A percentile compares a stretch with the other conserved stretches of the same genome.
Conservation (phyloP, 2,797 vertebrate species). For the Orientallactaga sibirica region DNA sequence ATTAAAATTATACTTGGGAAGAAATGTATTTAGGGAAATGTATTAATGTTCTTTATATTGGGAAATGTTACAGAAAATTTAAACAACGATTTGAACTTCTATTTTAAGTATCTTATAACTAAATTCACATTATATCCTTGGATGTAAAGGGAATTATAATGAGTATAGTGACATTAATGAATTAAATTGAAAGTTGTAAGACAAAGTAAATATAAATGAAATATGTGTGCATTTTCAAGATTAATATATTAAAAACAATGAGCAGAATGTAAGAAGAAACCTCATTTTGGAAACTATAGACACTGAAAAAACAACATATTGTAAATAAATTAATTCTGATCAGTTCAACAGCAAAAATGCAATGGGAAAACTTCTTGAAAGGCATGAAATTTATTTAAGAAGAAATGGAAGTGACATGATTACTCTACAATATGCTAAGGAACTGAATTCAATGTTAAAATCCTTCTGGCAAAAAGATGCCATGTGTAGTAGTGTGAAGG, state of each 20-base stretch:
- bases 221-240: conserved; percentile 6
- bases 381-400: background rate
- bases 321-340: background rate
- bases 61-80: background rate
- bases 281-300: background rate
- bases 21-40: background rate
- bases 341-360: background rate
- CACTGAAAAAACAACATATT: background rate
- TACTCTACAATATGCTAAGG: background rate
- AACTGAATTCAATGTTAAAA: conserved; percentile 11
- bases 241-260: background rate
- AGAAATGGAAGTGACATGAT: background rate
- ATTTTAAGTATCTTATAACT: background rate
- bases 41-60: background rate
- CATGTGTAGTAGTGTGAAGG: no score
- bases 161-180: background rate
- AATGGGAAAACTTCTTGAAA: background rate
- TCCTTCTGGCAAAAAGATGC: background rate
- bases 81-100: background rate
- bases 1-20: background rate
- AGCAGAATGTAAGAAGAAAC: background rate
- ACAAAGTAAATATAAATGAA: conserved; percentile 25
- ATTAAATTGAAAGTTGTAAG: background rate
- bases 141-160: background rate
- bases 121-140: conserved; percentile 13